Conservation (phyloP, 2,888 invertebrate genomes). For the Pristionchus maxplancki region DNA sequence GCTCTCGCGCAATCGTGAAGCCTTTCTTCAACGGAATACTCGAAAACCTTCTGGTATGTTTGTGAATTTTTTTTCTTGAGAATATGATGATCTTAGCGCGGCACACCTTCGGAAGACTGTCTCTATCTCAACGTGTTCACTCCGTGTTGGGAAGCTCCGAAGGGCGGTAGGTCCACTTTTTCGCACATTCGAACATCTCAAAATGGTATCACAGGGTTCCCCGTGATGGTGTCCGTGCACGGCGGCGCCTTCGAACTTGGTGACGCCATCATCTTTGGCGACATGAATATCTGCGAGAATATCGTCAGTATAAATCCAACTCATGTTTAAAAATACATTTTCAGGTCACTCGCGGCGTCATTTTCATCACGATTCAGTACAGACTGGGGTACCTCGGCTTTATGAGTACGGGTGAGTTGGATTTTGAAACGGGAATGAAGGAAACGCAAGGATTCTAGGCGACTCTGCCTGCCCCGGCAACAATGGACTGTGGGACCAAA, state of each 20-base stretch:
- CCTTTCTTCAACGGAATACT: not conserved
- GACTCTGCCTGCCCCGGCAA: conserved; percentile 63
- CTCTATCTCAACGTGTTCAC: conserved; percentile 45
- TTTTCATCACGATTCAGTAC: conserved; percentile 69
- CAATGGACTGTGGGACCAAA: conserved; percentile 62
- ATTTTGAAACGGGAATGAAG: not conserved
- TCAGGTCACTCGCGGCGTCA: conserved; percentile 58
- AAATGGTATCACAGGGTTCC: conserved; percentile 36
- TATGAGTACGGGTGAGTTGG: conserved; percentile 57
- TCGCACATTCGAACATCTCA: too few relatives aligned
- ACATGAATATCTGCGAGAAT: not conserved
- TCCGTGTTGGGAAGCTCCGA: conserved; percentile 12
- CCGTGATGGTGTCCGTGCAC: conserved; percentile 40
- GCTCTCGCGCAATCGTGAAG: not conserved
- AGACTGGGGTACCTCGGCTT: conserved; percentile 66
- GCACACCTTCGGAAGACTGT: conserved; percentile 5
- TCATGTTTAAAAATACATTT: not conserved
- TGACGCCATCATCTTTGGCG: not conserved
- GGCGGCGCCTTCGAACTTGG: conserved; percentile 27
- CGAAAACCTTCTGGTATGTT: not conserved
- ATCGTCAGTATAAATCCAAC: not conserved
- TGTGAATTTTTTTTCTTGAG: not conserved
- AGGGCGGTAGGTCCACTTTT: not conserved
- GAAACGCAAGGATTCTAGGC: not conserved
- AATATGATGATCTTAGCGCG: not conserved